These are phyloP conservation scores for Heliothis virescens DNA, from an alignment of 1,140 invertebrate species.

Conservation along the genomic window DNA sequence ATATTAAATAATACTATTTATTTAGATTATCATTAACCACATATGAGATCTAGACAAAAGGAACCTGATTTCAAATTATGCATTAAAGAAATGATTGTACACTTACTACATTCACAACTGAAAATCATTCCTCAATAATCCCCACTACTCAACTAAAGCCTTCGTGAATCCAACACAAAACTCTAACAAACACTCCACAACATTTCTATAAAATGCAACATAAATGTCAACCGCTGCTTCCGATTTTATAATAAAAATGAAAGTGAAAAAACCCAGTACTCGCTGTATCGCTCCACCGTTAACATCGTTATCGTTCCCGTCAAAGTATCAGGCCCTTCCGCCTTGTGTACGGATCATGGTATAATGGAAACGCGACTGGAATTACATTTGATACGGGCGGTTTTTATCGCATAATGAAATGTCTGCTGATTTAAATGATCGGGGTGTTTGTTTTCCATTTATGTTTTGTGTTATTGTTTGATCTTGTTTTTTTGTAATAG, in stretches of 20 bases:
- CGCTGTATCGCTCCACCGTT: constrained; percentile 23
- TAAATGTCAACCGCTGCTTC: constrained; percentile 24
- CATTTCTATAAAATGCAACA: background rate
- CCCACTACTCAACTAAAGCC: too few relatives aligned
- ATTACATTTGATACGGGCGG: constrained; percentile 34
- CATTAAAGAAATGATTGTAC: too few relatives aligned
- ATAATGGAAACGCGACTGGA: constrained; percentile 34
- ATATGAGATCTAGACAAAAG: too few relatives aligned
- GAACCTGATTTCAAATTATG: too few relatives aligned
- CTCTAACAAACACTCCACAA: background rate
- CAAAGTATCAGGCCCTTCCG: constrained; percentile 39
- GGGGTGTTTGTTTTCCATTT: background rate
- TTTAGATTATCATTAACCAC: too few relatives aligned
- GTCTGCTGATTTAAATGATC: constrained; percentile 24
- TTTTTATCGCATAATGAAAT: constrained; percentile 33
- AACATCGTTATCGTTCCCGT: constrained; percentile 32
- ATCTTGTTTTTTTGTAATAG: background rate
- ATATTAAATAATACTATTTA: too few relatives aligned
- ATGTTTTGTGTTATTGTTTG: background rate
- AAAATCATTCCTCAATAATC: too few relatives aligned
- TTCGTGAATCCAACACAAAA: background rate
- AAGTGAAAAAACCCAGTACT: constrained; percentile 15
- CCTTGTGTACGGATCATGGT: constrained; percentile 31
- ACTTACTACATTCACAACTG: too few relatives aligned
- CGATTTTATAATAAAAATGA: constrained; percentile 9